phyloP scores from a whole-genome alignment of 2,888 invertebrate genomes.

The Parasteatoda lunata region DNA sequence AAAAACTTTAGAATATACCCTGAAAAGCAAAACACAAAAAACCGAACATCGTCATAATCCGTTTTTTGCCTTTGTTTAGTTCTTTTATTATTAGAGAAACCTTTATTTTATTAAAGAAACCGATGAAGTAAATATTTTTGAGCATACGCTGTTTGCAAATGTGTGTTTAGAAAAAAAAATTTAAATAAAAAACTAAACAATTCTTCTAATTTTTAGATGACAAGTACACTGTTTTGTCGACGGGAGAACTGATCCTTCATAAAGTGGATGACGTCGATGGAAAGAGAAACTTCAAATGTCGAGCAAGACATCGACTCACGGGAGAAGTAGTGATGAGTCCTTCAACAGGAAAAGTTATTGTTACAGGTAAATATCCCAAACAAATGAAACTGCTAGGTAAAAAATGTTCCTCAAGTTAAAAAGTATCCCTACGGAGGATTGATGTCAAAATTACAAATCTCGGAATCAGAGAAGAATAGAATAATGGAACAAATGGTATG shows the following conservation, averaged over 20 bases:
- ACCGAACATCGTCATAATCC: too few relatives aligned
- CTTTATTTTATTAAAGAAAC: too few relatives aligned
- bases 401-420: not conserved
- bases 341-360: slow-evolving; percentile 52
- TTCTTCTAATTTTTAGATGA: slow-evolving; percentile 70
- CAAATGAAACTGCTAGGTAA: not conserved
- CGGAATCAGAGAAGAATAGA: too few relatives aligned
- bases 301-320: slow-evolving; percentile 80
- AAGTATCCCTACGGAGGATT: too few relatives aligned
- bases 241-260: slow-evolving; percentile 88
- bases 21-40: too few relatives aligned
- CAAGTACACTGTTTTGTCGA: slow-evolving; percentile 79
- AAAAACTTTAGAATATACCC: too few relatives aligned
- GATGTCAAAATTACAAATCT: too few relatives aligned
- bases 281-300: slow-evolving; percentile 86
- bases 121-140: not conserved
- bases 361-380: slow-evolving; percentile 45
- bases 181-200: not conserved
- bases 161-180: not conserved
- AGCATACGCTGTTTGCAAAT: too few relatives aligned
- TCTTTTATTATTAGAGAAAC: too few relatives aligned
- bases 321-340: slow-evolving; percentile 51
- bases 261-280: slow-evolving; percentile 86
- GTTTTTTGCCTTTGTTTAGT: too few relatives aligned
- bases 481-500: too few relatives aligned